Evolutionary conservation across 2,888 invertebrate species (phyloP), one percentile per base, ranked within the genome.

Genomic region (Lymantria dispar): DNA sequence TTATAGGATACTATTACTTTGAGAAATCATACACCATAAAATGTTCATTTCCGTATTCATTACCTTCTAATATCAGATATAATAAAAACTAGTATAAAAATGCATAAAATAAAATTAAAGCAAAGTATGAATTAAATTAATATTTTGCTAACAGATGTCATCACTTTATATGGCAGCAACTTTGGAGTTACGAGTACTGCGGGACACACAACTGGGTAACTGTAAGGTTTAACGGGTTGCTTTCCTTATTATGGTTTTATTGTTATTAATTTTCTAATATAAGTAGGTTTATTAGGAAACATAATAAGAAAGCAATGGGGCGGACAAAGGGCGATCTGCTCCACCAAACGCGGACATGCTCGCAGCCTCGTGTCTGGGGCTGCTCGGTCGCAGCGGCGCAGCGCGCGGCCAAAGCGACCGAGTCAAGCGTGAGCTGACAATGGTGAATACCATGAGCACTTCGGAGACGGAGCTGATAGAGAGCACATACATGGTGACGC

Each of bases 401-500:
- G 64, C 61, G 65, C 67, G 72, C 74, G 63, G 66, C 78, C 76
- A 72, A 60, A 70, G 77, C 78, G 82, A 80, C 82, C 84, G 83
- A 83, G 83, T 72, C 82, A 83, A 83, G 83, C 82, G 80, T 76
- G 76, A 80, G 87, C 88, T 92, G 92, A 82, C 76, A 79, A 74
- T 75, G 80, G 78, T 85, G 88, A 87, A 87, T 96, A 98, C 98
- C 98, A 98, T 98, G 94, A 97, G 96, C 92, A 98, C 98, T 95
- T 98, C 98, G 92, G 98, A 98, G 93, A 98, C 97, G 92, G 98
- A 97, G 94, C 97, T 97, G 95, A 98, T 98, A 94, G 97, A 97
- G 93, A 98, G 96, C 93, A 98, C 98, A 94, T 97, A 98, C 96
- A 98, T 97, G 93, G 98, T 98, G 93, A 98, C 97, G 92, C 98